These are phyloP conservation scores for Nestor notabilis DNA, from an alignment of 2,113 vertebrate species.

Conservation along the genomic window DNA sequence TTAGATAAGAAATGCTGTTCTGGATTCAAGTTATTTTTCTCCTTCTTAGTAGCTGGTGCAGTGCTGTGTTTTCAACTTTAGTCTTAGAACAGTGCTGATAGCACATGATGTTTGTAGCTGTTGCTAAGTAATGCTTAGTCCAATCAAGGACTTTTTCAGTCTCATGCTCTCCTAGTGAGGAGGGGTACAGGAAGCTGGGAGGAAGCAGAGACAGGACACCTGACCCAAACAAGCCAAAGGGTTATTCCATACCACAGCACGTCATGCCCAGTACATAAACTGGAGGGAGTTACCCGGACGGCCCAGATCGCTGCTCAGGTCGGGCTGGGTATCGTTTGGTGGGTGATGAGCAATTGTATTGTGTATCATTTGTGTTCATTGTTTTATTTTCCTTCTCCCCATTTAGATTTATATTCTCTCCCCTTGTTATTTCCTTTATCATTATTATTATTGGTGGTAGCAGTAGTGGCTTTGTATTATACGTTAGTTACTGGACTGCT, in stretches of 20 bases:
- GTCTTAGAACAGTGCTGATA: background rate
- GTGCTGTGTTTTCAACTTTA: background rate
- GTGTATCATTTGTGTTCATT: background rate
- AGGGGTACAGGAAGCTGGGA: background rate
- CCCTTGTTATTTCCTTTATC: background rate
- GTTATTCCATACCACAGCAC: background rate
- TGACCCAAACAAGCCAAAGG: background rate
- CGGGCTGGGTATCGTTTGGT: background rate
- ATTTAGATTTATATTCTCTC: background rate
- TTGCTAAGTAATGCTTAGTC: background rate
- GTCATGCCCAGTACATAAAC: background rate
- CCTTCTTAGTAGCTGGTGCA: background rate
- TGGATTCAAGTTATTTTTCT: background rate
- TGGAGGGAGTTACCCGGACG: background rate
- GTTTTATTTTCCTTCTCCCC: background rate
- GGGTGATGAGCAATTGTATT: background rate
- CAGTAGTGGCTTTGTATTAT: background rate
- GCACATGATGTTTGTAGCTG: background rate
- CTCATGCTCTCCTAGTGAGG: background rate
- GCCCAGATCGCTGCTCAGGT: background rate
- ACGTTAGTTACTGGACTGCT: background rate
- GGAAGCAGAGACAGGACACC: background rate
- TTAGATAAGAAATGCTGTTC: background rate
- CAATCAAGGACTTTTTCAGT: background rate
- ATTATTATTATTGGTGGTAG: background rate